phyloP scores from a whole-genome alignment of 2,888 invertebrate genomes.

The Conistra vaccinii region DNA sequence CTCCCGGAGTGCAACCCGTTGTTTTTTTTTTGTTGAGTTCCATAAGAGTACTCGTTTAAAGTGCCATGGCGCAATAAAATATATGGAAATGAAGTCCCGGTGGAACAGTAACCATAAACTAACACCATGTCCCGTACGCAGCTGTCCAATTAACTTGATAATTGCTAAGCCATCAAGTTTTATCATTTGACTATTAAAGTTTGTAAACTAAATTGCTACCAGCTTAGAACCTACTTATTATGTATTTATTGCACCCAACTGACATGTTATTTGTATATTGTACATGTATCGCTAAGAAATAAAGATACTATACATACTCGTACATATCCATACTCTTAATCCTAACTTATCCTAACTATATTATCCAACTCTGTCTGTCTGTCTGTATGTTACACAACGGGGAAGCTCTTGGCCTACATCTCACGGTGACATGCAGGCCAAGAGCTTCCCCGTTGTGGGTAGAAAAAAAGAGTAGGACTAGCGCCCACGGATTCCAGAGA shows the following conservation, averaged over 20 bases:
- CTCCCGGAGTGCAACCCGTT: too few species aligned
- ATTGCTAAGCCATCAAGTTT: conserved; percentile 44
- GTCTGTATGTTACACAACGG: too few species aligned
- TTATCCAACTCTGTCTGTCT: too few species aligned
- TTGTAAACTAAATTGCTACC: conserved; percentile 4
- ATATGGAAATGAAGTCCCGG: conserved; percentile 17
- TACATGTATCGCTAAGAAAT: background rate
- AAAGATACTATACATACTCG: too few species aligned
- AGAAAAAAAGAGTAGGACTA: too few species aligned
- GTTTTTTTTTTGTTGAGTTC: background rate
- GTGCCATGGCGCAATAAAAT: conserved; percentile 21
- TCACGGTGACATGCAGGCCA: too few species aligned
- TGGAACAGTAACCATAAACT: conserved; percentile 11
- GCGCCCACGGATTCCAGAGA: too few species aligned
- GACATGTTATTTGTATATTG: background rate
- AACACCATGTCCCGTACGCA: conserved; percentile 17
- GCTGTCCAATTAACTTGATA: conserved; percentile 44
- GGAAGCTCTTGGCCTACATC: too few species aligned
- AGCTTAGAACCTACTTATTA: background rate
- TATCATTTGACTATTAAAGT: conserved; percentile 30
- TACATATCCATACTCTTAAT: too few species aligned
- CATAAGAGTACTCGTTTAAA: background rate
- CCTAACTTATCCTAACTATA: too few species aligned
- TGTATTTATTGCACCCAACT: background rate
- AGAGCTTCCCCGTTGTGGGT: too few species aligned